These are phyloP conservation scores for Poeciliopsis prolifica DNA, from an alignment of 2,113 vertebrate genomes.

Conservation along the genomic window DNA sequence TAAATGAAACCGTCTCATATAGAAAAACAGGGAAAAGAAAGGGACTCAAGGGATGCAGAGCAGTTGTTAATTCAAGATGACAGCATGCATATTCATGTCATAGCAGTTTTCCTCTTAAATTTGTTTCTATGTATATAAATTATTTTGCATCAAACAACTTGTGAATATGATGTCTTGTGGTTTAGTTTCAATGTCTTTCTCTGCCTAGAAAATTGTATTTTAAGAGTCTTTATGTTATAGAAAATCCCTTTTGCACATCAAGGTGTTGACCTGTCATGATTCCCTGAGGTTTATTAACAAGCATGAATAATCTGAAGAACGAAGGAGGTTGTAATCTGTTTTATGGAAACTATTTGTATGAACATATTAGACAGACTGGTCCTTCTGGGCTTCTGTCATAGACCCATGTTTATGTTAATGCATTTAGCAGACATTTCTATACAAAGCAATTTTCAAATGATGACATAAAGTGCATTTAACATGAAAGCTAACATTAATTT, in stretches of 20 bases:
- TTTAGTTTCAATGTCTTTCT: neutral
- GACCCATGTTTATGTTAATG: constrained; percentile 42
- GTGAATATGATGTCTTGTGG: neutral
- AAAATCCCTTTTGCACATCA: neutral
- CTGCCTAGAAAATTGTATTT: constrained; percentile 8
- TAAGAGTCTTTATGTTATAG: neutral
- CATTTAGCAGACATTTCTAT: no score
- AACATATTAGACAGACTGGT: constrained; percentile 49
- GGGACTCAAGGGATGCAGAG: neutral
- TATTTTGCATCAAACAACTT: neutral
- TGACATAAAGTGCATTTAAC: no score
- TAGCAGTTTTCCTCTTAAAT: neutral
- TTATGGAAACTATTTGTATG: constrained; percentile 32
- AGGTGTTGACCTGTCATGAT: constrained; percentile 16
- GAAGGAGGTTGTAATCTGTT: constrained; percentile 1
- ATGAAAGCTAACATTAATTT: no score
- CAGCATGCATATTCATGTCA: neutral
- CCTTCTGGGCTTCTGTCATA: constrained; percentile 40
- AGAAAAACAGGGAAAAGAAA: neutral
- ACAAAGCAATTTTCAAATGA: no score
- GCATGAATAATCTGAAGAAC: constrained; percentile 38
- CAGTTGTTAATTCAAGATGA: neutral
- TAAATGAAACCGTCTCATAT: neutral
- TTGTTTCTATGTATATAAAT: neutral
- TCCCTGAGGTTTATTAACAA: constrained; percentile 31